Evolutionary conservation across 2,888 invertebrate genomes (phyloP).

Genomic region (Mimas tiliae): DNA sequence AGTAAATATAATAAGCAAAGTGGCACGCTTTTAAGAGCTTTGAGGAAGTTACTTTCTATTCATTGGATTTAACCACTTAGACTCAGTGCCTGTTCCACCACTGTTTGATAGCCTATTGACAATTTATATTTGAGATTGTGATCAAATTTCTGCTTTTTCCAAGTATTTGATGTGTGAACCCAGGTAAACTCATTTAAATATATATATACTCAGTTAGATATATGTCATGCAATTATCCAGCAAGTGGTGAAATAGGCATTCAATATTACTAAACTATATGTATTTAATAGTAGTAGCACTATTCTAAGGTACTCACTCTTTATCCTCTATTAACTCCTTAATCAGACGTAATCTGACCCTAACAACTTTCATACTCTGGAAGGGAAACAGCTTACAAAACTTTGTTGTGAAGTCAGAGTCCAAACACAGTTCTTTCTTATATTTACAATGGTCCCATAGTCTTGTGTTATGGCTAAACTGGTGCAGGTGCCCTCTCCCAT

Average conservation of each 20-base stretch:
- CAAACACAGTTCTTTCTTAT: slow-evolving; percentile 78
- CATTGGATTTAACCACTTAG: neutral
- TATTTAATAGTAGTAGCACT: neutral
- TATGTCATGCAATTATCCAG: too few species aligned
- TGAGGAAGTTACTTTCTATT: slow-evolving; percentile 20
- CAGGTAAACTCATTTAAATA: too few species aligned
- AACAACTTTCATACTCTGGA: slow-evolving; percentile 95
- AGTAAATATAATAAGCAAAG: neutral
- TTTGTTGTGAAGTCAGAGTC: slow-evolving; percentile 88
- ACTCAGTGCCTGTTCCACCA: too few species aligned
- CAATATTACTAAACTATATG: neutral
- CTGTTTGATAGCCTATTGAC: too few species aligned
- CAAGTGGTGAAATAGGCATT: too few species aligned
- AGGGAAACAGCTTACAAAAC: slow-evolving; percentile 93
- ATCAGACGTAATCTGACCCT: slow-evolving; percentile 89
- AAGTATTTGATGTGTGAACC: too few species aligned
- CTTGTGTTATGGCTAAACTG: slow-evolving; percentile 94
- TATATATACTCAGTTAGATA: too few species aligned
- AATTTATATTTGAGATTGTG: too few species aligned
- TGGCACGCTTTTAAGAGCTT: neutral
- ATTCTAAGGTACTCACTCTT: slow-evolving; percentile 83
- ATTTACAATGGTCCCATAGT: slow-evolving; percentile 92
- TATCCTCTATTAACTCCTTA: slow-evolving; percentile 88
- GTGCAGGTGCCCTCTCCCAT: slow-evolving; percentile 90
- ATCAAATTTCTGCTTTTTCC: too few species aligned